Evolutionary conservation across 2,113 vertebrate genomes (phyloP), one percentile per base, ranked within the genome.

Genomic region (Anguilla japonica): DNA sequence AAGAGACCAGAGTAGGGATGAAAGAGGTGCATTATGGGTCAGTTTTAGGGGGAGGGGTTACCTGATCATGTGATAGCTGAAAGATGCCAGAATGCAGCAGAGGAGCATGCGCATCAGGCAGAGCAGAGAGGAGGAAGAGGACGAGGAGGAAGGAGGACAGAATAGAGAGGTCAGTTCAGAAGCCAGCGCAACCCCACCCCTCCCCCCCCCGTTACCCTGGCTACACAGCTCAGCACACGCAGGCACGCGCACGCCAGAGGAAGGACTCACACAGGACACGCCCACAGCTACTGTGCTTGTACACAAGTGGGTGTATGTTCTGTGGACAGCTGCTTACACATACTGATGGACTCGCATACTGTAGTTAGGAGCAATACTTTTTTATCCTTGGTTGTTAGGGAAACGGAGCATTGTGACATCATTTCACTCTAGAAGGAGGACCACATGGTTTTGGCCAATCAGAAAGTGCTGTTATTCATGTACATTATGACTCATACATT

Each of bases 1-100:
- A 5, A 15, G 50, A 79, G 3, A 83, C 22, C 9, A 22, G 29
- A 78, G 75, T 20, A 18, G 67, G 85, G 83, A 79, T 63, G 8
- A 81, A 7, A 85, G 13, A 89, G 34, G 60, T n/a, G 86, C 84
- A 91, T 88, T 91, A 91, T 92, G 91, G 92, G 95, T 94, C 95
- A 94, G 91, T 90, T 67, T 67, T 60, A 3, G 43, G 43, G 43
- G 94, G 91, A 91, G 91, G 93, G 94, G 97, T 99, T 99, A 99
- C 98, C 98, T 99, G 98, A 99, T 99, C 96, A 97, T 96, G 97
- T 99, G 98, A 98, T 98, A 99, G 97, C 98, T 99, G 98, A 97
- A 96, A 97, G 97, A 97, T 95, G 97, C 98, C 98, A 97, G 96
- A 97, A 96, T 97, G 97, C 98, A 98, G 98, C 98, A 97, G 95